Base-by-base conservation (phyloP, 2,113 vertebrate genomes). In the Muscicapa adusta region DNA sequence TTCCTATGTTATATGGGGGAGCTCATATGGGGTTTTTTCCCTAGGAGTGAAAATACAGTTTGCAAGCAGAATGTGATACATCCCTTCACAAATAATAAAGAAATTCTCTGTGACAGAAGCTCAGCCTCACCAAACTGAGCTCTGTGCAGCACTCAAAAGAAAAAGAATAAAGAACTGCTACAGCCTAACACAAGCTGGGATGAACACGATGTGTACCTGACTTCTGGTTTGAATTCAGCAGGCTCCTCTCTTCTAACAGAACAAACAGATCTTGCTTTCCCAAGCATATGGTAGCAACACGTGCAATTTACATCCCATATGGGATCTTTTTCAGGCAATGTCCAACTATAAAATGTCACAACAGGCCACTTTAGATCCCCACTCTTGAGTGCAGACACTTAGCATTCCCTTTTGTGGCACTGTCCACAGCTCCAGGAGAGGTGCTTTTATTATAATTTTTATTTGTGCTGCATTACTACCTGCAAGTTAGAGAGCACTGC, bases 261-360 rank as follows among this genome's bases (percentile, higher is more conserved):
- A 92, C 91, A 96, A 97, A 96, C 33, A 38, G 56, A 76, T 88
- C 84, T 61, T 72, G 40, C 86, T 81, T 97, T 60, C 89, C 63
- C 72, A 66, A 84, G 78, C 96, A 96, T 94, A 96, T 95, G 95
- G 94, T 7, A 82, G 71, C 66, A 93, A 65, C 75, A 94, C 87
- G 51, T 79, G 70, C 71, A 89, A 95, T 89, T 97, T 96, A 89
- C 61, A 86, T 94, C 73, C 96, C 92, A 87, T 76, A 93, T 92
- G 94, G 84, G 89, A 71, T 92, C 89, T 79, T 85, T 95, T 78
- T 61, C 84, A 93, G 84, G 78, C 86, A 88, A 62, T 0, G 1
- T 79, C 79, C 9, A 11, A 67, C 91, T 79, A 94, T 47, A 78
- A 95, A 79, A 93, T 60, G 74, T 71, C 90, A 63, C 17, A 40